Base-by-base conservation (phyloP, 2,797 vertebrate species). In the Melanotaenia parkinsoni region DNA sequence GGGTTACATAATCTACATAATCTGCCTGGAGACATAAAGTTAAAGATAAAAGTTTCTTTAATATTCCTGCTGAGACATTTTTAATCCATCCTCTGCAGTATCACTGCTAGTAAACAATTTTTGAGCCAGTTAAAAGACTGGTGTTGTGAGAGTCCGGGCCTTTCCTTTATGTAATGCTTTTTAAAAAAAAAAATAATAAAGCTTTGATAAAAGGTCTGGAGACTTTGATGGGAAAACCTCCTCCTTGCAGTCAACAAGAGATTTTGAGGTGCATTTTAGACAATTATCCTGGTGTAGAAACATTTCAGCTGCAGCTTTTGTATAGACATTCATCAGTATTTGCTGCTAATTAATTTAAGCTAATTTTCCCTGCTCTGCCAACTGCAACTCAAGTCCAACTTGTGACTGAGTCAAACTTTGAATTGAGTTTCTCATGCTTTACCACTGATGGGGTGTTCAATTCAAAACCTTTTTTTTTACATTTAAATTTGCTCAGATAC, bases 41-140 rank as follows among this genome's bases (percentile, higher is more conserved):
- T 37, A 53, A 53, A 53, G 37, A 38, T 37, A 33, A 66, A 26
- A 20, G n/a, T 56, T 40, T 66, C 50, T 65, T 65, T 37, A 65
- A 59, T 35, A 50, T 50, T 50, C 22, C 43, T 45, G 43, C 16
- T 33, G 53, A 58, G 56, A 18, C 5, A 54, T 28, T 35, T 24
- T 26, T 32, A 37, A 5, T 2, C 28, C 8, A 28, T 69, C 14
- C 37, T 54, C 47, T 12, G 3, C 47, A 22, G 0, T 24, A 37
- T 53, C 13, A 26, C 28, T 40, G 5, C 22, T 56, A 56, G 51
- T 8, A 53, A 65, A 45, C 12, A 32, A 10, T 18, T 28, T 28
- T 61, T 14, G 2, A 45, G 16, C 13, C 8, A 18, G 5, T 1
- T 28, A 22, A 45, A 56, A 40, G 8, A 8, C 9, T 11, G 35